Evolutionary conservation across 1,140 invertebrate genomes (phyloP), one percentile per base, ranked within the genome.

Genomic region (Heliconius hermathena): DNA sequence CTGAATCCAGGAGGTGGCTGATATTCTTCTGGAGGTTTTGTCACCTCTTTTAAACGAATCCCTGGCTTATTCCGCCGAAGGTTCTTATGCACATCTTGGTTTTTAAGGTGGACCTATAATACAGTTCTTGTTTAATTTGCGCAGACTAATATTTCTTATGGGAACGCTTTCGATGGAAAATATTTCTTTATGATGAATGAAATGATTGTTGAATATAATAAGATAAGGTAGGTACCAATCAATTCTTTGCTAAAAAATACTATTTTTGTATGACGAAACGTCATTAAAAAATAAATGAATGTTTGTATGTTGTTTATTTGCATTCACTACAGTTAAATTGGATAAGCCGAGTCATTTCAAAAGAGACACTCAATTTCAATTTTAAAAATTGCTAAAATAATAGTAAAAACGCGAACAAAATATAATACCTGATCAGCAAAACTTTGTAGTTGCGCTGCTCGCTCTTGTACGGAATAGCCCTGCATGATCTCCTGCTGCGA

Each of bases 81-180:
- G 86, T 96, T 96, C 83, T 96, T 97, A 85, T 97, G 97, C 8
- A 96, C 91, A 60, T 97, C 96, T 89, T 97, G 96, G 85, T 97
- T 97, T 77, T 95, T 95, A 90, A 96, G 95, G 81, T 97, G 96
- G 36, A 97, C 95, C 96, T 97, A 66, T 2, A 29, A 66, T 0
- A 66, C 3, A 26, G n/a, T 60, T 60, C 20, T 66, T 66, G 60
- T 66, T 4, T 26, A 16, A 6, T 46, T 16, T 16, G 41, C 16
- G 4, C 3, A 13, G 13, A 46, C 13, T 16, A 46, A 46, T 4
- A 46, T 46, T 46, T 46, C 2, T 46, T 46, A 3, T 46, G 13
- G 41, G 4, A 16, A 46, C 41, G 41, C 13, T 46, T 46, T 46
- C 11, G 11, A 46, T 46, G 13, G 41, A 46, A 16, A 46, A 46